Evolutionary conservation across 2,113 vertebrate species (phyloP).

Genomic region (Pterocles orientalis): DNA sequence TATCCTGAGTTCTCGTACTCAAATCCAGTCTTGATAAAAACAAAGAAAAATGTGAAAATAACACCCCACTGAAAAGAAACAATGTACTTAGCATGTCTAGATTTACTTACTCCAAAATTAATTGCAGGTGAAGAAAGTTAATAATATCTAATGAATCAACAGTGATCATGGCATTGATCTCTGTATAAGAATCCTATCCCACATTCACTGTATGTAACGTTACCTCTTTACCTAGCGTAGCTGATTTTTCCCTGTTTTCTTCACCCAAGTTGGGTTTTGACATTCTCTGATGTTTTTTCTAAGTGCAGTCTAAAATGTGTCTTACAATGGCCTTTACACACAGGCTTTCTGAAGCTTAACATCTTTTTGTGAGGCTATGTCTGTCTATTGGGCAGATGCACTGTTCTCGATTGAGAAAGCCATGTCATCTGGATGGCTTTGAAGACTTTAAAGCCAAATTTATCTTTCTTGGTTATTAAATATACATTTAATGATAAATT

Average conservation of each 20-base stretch:
- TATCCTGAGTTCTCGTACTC: background rate
- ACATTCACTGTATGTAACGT: background rate
- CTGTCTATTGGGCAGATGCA: background rate
- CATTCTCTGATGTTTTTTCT: background rate
- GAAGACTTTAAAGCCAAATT: background rate
- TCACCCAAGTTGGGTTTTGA: background rate
- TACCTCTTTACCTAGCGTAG: background rate
- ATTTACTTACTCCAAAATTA: background rate
- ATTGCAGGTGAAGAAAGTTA: background rate
- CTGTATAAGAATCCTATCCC: background rate
- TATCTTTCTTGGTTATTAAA: conserved; percentile 4
- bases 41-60: background rate
- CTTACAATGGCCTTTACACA: background rate
- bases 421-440: background rate
- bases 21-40: background rate
- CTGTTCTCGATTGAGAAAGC: background rate
- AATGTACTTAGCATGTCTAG: background rate
- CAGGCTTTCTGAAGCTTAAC: background rate
- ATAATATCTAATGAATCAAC: background rate
- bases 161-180: background rate
- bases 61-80: background rate
- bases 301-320: background rate
- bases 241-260: background rate
- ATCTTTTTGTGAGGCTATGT: background rate
- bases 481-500: background rate